Base-by-base conservation (phyloP, 1,140 invertebrate genomes). In the Drosophila santomea region DNA sequence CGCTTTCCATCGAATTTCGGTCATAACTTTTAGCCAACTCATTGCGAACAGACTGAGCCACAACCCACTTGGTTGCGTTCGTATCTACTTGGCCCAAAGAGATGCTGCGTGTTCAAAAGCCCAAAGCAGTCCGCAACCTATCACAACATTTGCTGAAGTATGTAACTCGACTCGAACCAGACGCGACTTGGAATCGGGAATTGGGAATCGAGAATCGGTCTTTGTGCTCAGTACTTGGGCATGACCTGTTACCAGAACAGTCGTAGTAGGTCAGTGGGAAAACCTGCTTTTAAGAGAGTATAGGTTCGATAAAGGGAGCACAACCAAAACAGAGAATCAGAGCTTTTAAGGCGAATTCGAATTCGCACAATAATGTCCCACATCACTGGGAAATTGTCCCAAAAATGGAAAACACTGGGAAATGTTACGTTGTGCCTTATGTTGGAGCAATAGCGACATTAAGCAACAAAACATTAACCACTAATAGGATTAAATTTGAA, bases 221-320 rank as follows among this genome's bases (percentile, higher is more conserved):
- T 15, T 25, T 17, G 32, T 17, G 32, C 20, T 39, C 25, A 25
- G 25, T 0, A 25, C 25, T 64, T 78, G 80, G 61, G 68, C 78
- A 68, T 64, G 50, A 32, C 48, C 71, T 76, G 78, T 88, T 82
- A 74, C 35, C 64, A 43, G 36, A 52, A 43, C 68, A 61, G 48
- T 51, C 61, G 68, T 89, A 80, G 55, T 88, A 84, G 83, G 83
- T 89, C 83, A 88, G 73, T 89, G 69, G 84, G 75, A 78, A 89
- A 67, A 62, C 8, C 11, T 64, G 57, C 51, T 58, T 28, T 55
- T 11, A 52, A 17, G 32, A 36, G 32, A 39, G 14, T 4, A 52
- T 32, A 0, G 10, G 2, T 52, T 17, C 15, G 8, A 20, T 4
- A 52, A 52, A 36, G 28, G 6, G 44, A 41, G 14, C 15, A 14